Conservation (phyloP, 2,888 invertebrate species). For the Drosophila acutilabella region DNA sequence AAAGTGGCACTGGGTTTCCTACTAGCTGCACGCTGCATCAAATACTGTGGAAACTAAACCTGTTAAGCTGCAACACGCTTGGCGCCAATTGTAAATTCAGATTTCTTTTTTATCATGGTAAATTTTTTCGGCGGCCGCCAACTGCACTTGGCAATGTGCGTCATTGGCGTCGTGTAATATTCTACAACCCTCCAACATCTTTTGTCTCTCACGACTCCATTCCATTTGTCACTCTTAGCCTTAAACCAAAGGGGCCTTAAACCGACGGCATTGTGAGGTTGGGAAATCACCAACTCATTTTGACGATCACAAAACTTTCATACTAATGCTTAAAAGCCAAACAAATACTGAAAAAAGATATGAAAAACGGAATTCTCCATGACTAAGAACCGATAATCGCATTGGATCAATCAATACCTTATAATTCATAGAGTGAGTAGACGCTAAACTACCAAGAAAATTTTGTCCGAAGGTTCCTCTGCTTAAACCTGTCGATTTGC, state of each 20-base stretch:
- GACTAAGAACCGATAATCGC: no score
- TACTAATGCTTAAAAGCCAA: no score
- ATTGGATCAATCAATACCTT: no score
- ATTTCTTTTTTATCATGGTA: constrained; percentile 52
- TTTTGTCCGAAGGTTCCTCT: no score
- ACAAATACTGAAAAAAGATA: no score
- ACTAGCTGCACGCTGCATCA: constrained; percentile 22
- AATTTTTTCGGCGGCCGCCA: constrained; percentile 49
- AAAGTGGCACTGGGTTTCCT: constrained; percentile 11
- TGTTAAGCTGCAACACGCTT: constrained; percentile 31
- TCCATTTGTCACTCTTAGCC: constrained; percentile 22
- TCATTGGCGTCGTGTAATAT: constrained; percentile 19
- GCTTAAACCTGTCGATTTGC: no score
- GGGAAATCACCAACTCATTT: no score
- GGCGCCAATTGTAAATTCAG: constrained; percentile 59
- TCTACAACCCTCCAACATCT: background rate
- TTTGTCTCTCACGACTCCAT: background rate
- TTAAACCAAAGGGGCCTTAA: constrained; percentile 31
- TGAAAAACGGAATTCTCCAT: no score
- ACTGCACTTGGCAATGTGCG: constrained; percentile 63
- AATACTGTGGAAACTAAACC: constrained; percentile 8
- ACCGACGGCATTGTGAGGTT: no score
- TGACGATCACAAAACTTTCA: no score
- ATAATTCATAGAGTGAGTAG: no score
- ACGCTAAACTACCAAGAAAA: no score